Evolutionary conservation across 2,797 vertebrate species (phyloP), one percentile per base, ranked within the genome.

Genomic region (Eulemur coronatus): DNA sequence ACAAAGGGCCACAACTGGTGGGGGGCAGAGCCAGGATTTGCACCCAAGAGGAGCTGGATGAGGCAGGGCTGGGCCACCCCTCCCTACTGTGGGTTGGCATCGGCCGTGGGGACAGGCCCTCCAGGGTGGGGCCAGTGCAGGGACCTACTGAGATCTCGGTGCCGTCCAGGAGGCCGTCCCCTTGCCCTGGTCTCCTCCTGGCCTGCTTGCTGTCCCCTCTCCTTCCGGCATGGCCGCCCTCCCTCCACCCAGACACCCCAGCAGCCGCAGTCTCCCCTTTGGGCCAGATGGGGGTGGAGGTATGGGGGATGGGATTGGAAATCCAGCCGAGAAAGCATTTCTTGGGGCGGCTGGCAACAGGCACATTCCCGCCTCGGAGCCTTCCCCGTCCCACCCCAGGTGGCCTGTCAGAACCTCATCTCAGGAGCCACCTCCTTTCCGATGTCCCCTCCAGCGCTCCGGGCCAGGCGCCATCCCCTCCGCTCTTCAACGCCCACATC

Each of bases 181-280:
- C 4, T 14, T 26, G 41, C 48, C 11, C 12, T 12, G 0, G 4
- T n/a, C 73, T 87, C 48, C 70, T 28, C 24, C n/a, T 14, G 70
- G 46, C 38, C 22, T 30, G 41, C 26, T 28, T 24, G 43, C 59
- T 20, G n/a, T 38, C 48, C 6, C 57, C 15, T 7, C 17, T 17
- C 26, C 0, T 52, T 43, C 87, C 67, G 30, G 26, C 33, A 1
- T 0, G 5, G 10, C 5, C 46, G 18, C 50, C 30, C 0, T 11
- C 4, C 18, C 20, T 30, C 38, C 7, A 17, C 73, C 10, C 0
- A 8, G 20, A 38, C 11, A 46, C 33, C 35, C 46, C n/a, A 7
- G 1, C 14, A 46, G 26, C 1, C 1, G 2, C 3, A 1, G 43
- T 26, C 76, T 79, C 48, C 57, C 46, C 81, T 72, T 4, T 13